These are phyloP conservation scores for Oxyura jamaicensis DNA, from an alignment of 2,113 vertebrate species.

Conservation along the genomic window DNA sequence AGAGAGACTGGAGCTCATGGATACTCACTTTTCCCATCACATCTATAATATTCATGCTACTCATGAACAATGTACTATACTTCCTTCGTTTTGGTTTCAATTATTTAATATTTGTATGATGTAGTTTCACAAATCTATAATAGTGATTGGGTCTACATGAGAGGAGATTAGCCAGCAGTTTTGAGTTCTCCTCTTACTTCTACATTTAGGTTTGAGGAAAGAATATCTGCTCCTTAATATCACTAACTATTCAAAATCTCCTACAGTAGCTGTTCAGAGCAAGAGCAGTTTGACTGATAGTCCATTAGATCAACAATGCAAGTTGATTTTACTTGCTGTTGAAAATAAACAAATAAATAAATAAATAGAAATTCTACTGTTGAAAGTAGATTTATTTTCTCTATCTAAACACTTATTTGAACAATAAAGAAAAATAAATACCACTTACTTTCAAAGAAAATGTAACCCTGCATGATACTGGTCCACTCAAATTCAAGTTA, in stretches of 20 bases:
- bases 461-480: background rate
- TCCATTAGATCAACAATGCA: background rate
- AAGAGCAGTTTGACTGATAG: constrained; percentile 10
- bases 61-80: background rate
- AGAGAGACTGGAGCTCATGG: background rate
- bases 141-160: background rate
- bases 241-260: constrained; percentile 22
- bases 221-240: background rate
- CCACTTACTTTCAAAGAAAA: background rate
- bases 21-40: background rate
- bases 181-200: background rate
- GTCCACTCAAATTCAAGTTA: background rate
- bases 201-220: background rate
- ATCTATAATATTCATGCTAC: background rate
- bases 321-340: background rate
- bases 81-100: background rate
- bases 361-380: background rate
- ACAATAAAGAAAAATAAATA: constrained; percentile 23
- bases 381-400: constrained; percentile 39
- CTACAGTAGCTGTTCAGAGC: background rate
- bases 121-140: background rate
- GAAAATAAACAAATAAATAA: background rate
- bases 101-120: background rate
- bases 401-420: background rate
- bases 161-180: background rate